Base-by-base conservation (phyloP, 2,797 vertebrate species). In the Lepilemur ruficaudatus region DNA sequence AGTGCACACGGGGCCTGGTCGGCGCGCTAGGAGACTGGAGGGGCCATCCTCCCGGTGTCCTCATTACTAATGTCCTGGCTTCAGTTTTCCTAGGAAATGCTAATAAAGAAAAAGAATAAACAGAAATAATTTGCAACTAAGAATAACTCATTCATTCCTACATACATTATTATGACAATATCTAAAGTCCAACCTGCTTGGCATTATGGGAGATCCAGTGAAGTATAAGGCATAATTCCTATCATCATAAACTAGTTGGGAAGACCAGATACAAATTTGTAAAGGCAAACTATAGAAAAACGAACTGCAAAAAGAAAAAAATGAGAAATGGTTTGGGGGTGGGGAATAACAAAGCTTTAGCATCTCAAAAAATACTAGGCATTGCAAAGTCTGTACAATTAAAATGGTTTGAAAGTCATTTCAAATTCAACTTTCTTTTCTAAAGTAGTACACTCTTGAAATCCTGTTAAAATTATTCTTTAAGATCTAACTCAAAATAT, bases 1-100 rank as follows among this genome's bases (percentile, higher is more conserved):
- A 17, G 23, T 32, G 46, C n/a, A 52, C 28, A 12, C 2, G n/a
- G 14, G n/a, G 48, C 5, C 69, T 30, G 50, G 50, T 13, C 32
- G 50, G 32, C 7, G 17, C 35, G 28, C 73, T 43, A 38, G 48
- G n/a, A 89, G 38, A 46, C 48, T 20, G 43, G 41, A 25, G 32
- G 35, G 35, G 7, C 69, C 20, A 38, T 67, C 15, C 25, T 73
- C 28, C 17, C 43, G 11, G 22, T 17, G 1, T 46, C 28, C 23
- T 46, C 35, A 7, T 38, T 32, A 75, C 30, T 81, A 72, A 86
- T 8, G 32, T 41, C 43, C 35, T 70, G 46, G 89, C 78, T 83
- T 76, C 93, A 93, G 52, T 87, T 70, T 81, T 73, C 75, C 63
- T 79, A 70, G 20, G 50, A 91, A 92, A 94, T 69, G 43, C 50